phyloP scores from a whole-genome alignment of 1,140 invertebrate genomes.

The Hydropsyche tenuis region DNA sequence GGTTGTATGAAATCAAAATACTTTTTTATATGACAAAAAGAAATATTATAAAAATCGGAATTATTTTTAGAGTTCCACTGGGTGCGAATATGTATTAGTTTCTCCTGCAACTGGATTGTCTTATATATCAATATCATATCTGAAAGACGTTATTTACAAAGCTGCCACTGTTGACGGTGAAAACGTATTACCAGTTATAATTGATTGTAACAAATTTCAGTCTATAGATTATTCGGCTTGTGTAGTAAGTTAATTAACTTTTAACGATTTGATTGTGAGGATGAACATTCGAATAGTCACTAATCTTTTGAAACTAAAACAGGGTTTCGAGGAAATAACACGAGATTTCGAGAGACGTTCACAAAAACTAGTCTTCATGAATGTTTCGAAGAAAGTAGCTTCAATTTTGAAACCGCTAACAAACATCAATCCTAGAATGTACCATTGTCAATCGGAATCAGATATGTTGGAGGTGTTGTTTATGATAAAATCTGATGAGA shows the following conservation, averaged over 20 bases:
- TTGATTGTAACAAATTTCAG: conserved; percentile 54
- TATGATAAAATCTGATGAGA: conserved; percentile 45
- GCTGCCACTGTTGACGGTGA: conserved; percentile 51
- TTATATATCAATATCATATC: conserved; percentile 51
- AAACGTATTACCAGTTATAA: conserved; percentile 51
- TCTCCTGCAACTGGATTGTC: conserved; percentile 49
- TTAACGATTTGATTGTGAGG: neutral
- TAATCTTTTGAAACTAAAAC: neutral
- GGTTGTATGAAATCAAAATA: conserved; percentile 57
- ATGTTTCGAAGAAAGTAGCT: conserved; percentile 65
- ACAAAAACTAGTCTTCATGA: conserved; percentile 71
- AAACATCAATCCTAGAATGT: conserved; percentile 43
- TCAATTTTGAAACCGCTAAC: conserved; percentile 50
- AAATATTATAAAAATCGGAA: neutral
- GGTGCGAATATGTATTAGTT: conserved; percentile 48
- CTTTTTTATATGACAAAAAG: conserved; percentile 8
- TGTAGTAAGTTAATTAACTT: conserved; percentile 50
- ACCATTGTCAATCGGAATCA: conserved; percentile 45
- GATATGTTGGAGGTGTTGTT: conserved; percentile 49
- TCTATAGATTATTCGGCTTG: conserved; percentile 55
- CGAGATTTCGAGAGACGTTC: conserved; percentile 67
- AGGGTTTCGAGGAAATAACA: conserved; percentile 61
- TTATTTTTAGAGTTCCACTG: conserved; percentile 46
- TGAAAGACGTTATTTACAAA: conserved; percentile 47
- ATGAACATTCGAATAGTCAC: neutral